Percentiles rank a stretch among this genome's conserved stretches.
Conservation (phyloP, 2,113 vertebrate genomes). For the Ardeotis arabs region DNA sequence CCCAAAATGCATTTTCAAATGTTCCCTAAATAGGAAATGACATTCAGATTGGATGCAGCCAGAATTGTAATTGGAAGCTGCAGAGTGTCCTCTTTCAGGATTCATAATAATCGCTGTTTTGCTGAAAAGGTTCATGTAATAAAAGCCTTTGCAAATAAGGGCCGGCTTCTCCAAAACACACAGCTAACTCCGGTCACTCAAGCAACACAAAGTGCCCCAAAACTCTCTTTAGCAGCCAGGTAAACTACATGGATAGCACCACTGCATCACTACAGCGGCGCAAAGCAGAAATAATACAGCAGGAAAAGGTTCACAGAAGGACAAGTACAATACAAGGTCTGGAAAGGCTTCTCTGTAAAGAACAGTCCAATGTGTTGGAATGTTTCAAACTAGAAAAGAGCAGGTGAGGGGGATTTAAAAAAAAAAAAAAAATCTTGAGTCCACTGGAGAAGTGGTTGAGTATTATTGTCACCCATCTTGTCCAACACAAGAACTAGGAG, state of each 20-base stretch:
- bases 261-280: neutral
- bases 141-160: neutral
- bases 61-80: constrained; percentile 14
- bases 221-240: neutral
- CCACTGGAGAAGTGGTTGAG: neutral
- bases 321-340: fast-evolving
- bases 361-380: neutral
- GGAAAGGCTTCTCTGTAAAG: neutral
- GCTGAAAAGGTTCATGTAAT: neutral
- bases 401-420: neutral
- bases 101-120: neutral
- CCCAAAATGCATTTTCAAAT: constrained; percentile 23
- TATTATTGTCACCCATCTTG: neutral
- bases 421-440: no score
- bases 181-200: neutral
- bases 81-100: constrained; percentile 12
- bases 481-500: neutral
- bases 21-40: constrained; percentile 18
- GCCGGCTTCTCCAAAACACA: neutral
- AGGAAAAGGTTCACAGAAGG: neutral
- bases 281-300: neutral
- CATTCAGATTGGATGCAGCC: neutral
- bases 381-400: neutral
- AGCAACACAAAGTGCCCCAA: neutral
- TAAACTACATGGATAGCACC: neutral